Percentiles rank a stretch among this genome's conserved stretches.
These are phyloP conservation scores for Alexandromys fortis DNA, from an alignment of 2,113 vertebrate species.

Conservation along the genomic window DNA sequence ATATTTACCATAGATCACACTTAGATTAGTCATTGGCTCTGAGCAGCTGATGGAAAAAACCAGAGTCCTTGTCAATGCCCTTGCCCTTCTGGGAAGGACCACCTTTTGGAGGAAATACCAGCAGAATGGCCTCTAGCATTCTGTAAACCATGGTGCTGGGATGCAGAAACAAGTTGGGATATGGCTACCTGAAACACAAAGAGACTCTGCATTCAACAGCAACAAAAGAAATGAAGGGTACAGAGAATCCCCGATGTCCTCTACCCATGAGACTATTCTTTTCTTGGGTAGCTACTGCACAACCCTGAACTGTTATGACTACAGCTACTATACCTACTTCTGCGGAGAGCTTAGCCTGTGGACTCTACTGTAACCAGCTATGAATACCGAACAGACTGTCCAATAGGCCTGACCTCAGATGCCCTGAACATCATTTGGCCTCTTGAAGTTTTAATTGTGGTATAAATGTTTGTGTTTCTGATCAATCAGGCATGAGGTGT, in stretches of 20 bases:
- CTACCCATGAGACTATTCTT: conserved; percentile 37
- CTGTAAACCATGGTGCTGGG: conserved; percentile 66
- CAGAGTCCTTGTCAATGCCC: conserved; percentile 84
- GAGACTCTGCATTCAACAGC: background rate
- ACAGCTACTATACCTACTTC: background rate
- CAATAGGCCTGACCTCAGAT: conserved; percentile 28
- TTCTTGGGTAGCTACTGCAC: conserved; percentile 26
- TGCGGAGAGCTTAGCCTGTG: conserved; percentile 11
- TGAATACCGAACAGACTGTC: background rate
- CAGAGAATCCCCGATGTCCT: conserved; percentile 43
- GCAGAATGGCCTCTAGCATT: conserved; percentile 36
- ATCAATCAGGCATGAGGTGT: background rate
- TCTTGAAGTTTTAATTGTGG: background rate
- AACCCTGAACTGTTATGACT: conserved; percentile 2
- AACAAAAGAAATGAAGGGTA: conserved; percentile 54
- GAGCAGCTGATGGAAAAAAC: conserved; percentile 81
- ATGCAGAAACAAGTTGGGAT: conserved; percentile 70
- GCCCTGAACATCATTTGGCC: background rate
- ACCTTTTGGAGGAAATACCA: background rate
- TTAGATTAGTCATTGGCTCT: conserved; percentile 82
- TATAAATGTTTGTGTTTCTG: background rate
- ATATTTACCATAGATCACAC: conserved; percentile 87
- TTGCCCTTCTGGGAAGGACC: conserved; percentile 86
- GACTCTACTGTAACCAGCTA: conserved; percentile 5
- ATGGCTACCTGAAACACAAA: conserved; percentile 66